Evolutionary conservation across 1,140 invertebrate genomes (phyloP).

Genomic region (Mylabris phalerata): DNA sequence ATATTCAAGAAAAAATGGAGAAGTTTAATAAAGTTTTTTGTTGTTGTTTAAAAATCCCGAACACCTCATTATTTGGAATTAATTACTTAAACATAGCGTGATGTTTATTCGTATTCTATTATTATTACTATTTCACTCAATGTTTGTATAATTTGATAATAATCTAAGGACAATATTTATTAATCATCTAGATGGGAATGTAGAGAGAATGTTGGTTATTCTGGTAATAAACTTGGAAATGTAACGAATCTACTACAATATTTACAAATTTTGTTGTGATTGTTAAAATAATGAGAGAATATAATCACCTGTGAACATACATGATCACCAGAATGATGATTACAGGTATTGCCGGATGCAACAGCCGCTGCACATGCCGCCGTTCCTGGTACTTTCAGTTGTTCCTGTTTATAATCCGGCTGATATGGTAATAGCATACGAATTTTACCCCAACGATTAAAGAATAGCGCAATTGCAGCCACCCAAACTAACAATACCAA

Average conservation of each 20-base stretch:
- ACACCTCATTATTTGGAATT: too few species aligned
- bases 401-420: constrained; percentile 80
- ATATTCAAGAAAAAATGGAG: too few species aligned
- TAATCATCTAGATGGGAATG: too few species aligned
- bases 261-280: neutral
- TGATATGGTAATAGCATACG: constrained; percentile 83
- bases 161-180: too few species aligned
- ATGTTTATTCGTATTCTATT: too few species aligned
- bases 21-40: too few species aligned
- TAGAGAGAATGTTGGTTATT: too few species aligned
- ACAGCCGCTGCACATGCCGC: constrained; percentile 60
- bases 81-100: too few species aligned
- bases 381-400: constrained; percentile 71
- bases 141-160: too few species aligned
- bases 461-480: constrained; percentile 69
- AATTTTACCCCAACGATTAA: constrained; percentile 82
- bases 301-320: constrained; percentile 55
- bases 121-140: too few species aligned
- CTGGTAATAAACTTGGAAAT: neutral
- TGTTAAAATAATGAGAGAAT: neutral
- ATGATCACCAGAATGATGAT: constrained; percentile 49
- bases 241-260: neutral
- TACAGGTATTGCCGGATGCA: constrained; percentile 44
- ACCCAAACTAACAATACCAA: constrained; percentile 74
- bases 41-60: too few species aligned